Evolutionary conservation across 2,113 vertebrate genomes (phyloP).

Genomic region (Perognathus longimembris): DNA sequence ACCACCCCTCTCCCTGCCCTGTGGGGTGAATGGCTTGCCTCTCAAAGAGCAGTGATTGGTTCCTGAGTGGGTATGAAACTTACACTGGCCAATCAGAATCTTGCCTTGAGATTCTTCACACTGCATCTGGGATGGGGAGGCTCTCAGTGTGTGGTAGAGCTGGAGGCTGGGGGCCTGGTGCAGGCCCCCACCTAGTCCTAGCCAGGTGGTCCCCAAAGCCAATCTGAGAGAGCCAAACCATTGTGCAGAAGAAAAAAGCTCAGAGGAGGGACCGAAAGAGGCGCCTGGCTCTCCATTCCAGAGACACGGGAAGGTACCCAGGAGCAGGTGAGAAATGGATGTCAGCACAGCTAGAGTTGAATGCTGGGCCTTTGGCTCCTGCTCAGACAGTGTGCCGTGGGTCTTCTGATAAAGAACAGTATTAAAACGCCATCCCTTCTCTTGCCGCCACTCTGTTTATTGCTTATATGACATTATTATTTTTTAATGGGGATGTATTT

Average conservation of each 20-base stretch:
- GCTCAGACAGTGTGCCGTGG: not conserved
- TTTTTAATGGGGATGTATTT: conserved; percentile 72
- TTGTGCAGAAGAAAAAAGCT: not conserved
- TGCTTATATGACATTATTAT: conserved; percentile 74
- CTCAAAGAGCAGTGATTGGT: not conserved
- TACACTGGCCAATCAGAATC: not conserved
- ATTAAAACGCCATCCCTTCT: conserved; percentile 6
- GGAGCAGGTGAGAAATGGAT: not conserved
- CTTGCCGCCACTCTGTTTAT: conserved; percentile 61
- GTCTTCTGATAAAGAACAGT: not conserved
- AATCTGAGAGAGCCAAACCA: not conserved
- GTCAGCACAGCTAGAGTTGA: not conserved
- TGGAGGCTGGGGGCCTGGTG: no score
- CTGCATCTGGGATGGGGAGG: not conserved
- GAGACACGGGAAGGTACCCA: not conserved
- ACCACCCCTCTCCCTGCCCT: not conserved
- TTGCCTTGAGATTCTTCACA: not conserved
- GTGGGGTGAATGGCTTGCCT: not conserved
- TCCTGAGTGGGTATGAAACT: not conserved
- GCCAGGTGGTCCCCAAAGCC: not conserved
- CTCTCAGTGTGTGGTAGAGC: not conserved
- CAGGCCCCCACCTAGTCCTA: not conserved
- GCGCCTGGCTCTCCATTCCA: not conserved
- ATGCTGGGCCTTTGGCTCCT: not conserved
- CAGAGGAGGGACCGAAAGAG: not conserved